Evolutionary conservation across 1,140 invertebrate genomes (phyloP).

Genomic region (Trichonephila clavipes): DNA sequence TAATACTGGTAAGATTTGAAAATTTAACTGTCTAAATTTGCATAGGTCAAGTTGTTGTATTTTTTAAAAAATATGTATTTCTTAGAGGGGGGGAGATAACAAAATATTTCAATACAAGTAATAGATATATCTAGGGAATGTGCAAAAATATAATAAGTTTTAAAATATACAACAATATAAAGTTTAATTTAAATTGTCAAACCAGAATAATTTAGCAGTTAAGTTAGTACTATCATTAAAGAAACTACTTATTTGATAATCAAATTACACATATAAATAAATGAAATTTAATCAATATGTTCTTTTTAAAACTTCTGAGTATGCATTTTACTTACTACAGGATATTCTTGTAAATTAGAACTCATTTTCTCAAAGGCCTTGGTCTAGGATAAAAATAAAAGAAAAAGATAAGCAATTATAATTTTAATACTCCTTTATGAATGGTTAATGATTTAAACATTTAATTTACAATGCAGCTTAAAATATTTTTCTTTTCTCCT

Average conservation of each 20-base stretch:
- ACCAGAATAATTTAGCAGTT: background rate
- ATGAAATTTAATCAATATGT: background rate
- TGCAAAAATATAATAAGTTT: too few species aligned
- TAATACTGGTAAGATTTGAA: too few species aligned
- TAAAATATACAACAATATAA: background rate
- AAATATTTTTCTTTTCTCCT: background rate
- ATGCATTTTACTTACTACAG: slow-evolving; percentile 3
- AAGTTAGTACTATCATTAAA: background rate
- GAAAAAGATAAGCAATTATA: background rate
- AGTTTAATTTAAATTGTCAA: background rate
- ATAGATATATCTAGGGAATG: too few species aligned
- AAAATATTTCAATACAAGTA: too few species aligned
- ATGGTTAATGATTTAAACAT: background rate
- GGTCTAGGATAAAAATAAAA: slow-evolving; percentile 24
- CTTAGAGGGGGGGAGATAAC: too few species aligned
- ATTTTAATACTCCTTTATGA: background rate
- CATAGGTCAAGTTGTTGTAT: too few species aligned
- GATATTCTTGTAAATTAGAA: slow-evolving; percentile 49
- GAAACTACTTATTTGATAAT: background rate
- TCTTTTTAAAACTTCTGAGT: background rate
- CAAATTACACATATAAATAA: background rate
- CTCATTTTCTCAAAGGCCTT: slow-evolving; percentile 56
- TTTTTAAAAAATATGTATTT: too few species aligned
- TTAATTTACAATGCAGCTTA: background rate
- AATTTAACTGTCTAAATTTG: too few species aligned